These are phyloP conservation scores for Daboia siamensis DNA, from an alignment of 2,113 vertebrate species.

Conservation along the genomic window DNA sequence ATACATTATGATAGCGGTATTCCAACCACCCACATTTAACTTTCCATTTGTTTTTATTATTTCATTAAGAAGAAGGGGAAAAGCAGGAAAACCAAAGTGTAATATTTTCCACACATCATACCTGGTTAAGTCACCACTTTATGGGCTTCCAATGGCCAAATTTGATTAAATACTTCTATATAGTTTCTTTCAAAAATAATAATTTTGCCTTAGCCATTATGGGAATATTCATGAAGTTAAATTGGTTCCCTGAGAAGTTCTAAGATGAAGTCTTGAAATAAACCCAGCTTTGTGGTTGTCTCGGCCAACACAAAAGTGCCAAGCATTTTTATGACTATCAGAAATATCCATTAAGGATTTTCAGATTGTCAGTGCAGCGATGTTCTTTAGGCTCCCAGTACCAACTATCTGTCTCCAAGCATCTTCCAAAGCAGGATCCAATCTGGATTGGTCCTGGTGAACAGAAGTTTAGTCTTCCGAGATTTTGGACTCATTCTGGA, in stretches of 20 bases:
- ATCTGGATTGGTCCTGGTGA: not conserved
- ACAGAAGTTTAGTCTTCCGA: not conserved
- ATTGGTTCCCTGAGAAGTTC: not conserved
- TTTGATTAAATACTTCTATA: not conserved
- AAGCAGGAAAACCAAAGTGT: not conserved
- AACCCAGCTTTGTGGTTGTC: not conserved
- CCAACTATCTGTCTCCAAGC: not conserved
- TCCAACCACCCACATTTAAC: not conserved
- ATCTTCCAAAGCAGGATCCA: not conserved
- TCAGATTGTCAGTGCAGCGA: not conserved
- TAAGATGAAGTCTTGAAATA: constrained; percentile 3
- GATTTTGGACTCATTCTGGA: not conserved
- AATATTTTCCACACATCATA: not conserved
- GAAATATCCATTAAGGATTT: not conserved
- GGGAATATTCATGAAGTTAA: not conserved
- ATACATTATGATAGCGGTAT: not conserved
- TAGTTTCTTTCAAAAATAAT: not conserved
- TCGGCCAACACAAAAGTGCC: not conserved
- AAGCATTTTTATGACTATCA: not conserved
- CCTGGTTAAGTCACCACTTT: not conserved
- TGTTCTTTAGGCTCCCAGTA: not conserved
- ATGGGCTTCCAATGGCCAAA: not conserved
- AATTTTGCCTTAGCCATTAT: not conserved
- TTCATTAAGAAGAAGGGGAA: not conserved
- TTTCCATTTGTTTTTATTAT: constrained; percentile 21